These are phyloP conservation scores for Umimayanthus chanpuru DNA, from an alignment of 92 coral and sea anemone genomes.

Conservation along the genomic window DNA sequence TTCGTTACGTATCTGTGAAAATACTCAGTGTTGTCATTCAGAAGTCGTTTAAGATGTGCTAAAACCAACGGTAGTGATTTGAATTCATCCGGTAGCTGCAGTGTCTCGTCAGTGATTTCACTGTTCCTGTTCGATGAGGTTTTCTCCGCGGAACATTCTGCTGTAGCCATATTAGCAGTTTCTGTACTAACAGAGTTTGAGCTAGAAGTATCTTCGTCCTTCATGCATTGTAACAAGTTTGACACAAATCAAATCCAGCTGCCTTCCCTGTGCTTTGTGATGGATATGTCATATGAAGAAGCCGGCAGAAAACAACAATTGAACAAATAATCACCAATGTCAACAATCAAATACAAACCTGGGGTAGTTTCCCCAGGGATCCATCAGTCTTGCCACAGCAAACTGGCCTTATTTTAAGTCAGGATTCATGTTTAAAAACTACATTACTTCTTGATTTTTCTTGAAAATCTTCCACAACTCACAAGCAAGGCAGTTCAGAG, in stretches of 20 bases:
- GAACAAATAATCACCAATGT: not conserved
- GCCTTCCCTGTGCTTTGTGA: not conserved
- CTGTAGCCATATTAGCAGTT: constrained; percentile 8
- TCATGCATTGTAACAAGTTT: constrained; percentile 2
- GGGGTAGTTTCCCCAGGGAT: not conserved
- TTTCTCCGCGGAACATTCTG: not conserved
- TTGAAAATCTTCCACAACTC: not conserved
- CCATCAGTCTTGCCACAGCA: not conserved
- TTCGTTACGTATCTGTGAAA: constrained; percentile 61
- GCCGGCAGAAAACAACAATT: not conserved
- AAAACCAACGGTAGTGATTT: constrained; percentile 68
- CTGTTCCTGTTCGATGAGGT: not conserved
- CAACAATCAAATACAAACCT: not conserved
- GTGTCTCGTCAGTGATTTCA: constrained; percentile 5
- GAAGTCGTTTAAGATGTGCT: constrained; percentile 70
- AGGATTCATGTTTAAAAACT: not conserved
- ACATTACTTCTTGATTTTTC: not conserved
- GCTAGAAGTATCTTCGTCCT: not conserved
- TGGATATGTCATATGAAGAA: too few relatives aligned
- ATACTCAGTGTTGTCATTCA: constrained; percentile 73
- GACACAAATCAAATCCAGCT: not conserved
- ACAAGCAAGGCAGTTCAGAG: too few relatives aligned
- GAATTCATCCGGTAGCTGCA: constrained; percentile 51
- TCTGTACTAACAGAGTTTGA: not conserved
- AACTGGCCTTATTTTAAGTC: not conserved